A percentile compares a stretch with the other conserved stretches of the same genome.
These are phyloP conservation scores for Syrrhaptes paradoxus DNA, from an alignment of 2,113 vertebrate genomes.

Conservation along the genomic window DNA sequence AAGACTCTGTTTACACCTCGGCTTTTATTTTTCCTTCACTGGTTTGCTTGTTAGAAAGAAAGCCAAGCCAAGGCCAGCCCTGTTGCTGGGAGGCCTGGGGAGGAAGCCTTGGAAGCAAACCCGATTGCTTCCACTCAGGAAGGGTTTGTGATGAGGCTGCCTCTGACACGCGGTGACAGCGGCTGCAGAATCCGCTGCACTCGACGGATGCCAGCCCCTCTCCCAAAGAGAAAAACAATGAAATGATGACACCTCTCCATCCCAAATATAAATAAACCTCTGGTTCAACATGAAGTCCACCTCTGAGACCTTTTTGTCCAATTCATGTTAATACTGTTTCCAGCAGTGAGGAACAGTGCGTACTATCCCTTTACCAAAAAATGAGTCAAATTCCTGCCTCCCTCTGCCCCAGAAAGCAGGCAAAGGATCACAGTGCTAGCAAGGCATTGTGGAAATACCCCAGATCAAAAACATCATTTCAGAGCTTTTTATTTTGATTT, in stretches of 20 bases:
- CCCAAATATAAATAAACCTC: background rate
- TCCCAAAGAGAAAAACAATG: background rate
- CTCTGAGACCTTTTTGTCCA: background rate
- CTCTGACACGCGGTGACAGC: background rate
- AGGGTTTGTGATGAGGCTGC: background rate
- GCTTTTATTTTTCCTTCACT: conserved; percentile 44
- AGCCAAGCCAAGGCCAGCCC: background rate
- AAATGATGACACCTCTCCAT: background rate
- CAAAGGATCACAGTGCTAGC: background rate
- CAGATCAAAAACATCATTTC: background rate
- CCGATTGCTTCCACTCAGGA: background rate
- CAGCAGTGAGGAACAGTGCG: background rate
- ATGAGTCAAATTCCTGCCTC: background rate
- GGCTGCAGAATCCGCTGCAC: background rate
- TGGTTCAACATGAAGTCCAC: background rate
- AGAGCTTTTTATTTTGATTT: background rate
- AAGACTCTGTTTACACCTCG: conserved; percentile 39
- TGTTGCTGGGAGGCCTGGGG: background rate
- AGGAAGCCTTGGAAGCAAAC: conserved; percentile 38
- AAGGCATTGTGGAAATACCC: background rate
- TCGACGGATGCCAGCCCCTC: background rate
- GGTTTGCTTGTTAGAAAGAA: conserved; percentile 22
- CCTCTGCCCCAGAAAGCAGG: background rate
- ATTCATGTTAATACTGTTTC: background rate
- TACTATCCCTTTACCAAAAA: background rate